Evolutionary conservation across 2,888 invertebrate genomes (phyloP).

Genomic region (Ormyrus labotus): DNA sequence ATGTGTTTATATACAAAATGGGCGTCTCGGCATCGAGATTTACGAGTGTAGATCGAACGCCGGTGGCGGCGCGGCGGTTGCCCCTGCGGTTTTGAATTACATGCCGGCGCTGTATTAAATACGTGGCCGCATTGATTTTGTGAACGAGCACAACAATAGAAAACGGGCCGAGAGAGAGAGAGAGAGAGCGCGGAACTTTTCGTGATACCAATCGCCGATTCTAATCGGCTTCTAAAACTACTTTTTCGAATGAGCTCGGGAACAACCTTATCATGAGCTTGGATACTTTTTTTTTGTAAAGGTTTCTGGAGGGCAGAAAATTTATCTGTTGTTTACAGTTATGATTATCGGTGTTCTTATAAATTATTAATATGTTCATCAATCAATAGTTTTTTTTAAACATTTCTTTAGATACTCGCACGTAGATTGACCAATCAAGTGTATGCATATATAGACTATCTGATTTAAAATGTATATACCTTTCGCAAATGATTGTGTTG

Average conservation of each 20-base stretch:
- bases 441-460: too few species aligned
- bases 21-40: constrained; percentile 42
- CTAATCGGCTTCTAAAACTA: constrained; percentile 43
- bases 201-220: constrained; percentile 47
- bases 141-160: neutral
- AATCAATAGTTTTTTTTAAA: too few species aligned
- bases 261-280: neutral
- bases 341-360: too few species aligned
- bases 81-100: constrained; percentile 55
- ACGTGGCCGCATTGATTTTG: constrained; percentile 50
- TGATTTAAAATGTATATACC: too few species aligned
- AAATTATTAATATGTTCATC: too few species aligned
- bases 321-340: too few species aligned
- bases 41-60: constrained; percentile 34
- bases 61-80: constrained; percentile 19
- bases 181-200: constrained; percentile 21
- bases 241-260: constrained; percentile 30
- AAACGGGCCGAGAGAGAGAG: neutral
- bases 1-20: constrained; percentile 23
- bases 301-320: too few species aligned
- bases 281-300: neutral
- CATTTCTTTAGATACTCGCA: neutral
- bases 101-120: constrained; percentile 42
- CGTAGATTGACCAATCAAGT: too few species aligned
- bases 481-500: too few species aligned